phyloP scores from a whole-genome alignment of 2,113 vertebrate species.

The Cariama cristata region DNA sequence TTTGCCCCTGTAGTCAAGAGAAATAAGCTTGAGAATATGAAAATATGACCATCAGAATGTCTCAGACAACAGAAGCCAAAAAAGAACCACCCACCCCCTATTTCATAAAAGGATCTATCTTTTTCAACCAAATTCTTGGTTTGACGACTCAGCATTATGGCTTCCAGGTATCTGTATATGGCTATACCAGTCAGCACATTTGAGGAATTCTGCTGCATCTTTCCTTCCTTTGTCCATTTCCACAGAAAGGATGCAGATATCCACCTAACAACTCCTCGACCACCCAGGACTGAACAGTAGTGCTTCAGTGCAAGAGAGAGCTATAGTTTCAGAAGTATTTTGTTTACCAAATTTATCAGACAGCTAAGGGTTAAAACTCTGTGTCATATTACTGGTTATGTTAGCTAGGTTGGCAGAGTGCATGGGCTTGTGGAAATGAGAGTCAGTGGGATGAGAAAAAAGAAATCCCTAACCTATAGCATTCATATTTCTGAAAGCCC shows the following conservation, averaged over 20 bases:
- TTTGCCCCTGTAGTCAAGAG: not conserved
- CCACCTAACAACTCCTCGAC: not conserved
- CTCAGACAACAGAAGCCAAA: not conserved
- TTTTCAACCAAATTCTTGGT: not conserved
- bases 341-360: not conserved
- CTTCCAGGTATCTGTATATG: not conserved
- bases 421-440: not conserved
- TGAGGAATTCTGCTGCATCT: not conserved
- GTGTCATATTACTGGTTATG: not conserved
- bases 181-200: not conserved
- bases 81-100: not conserved
- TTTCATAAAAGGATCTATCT: not conserved
- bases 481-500: not conserved
- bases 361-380: not conserved
- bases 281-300: not conserved
- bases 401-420: not conserved
- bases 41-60: not conserved
- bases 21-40: not conserved
- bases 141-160: not conserved
- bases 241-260: not conserved
- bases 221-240: not conserved
- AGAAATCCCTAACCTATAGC: slow-evolving; percentile 15
- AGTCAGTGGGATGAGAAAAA: not conserved
- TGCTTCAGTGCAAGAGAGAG: not conserved
- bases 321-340: not conserved